Evolutionary conservation across 2,113 vertebrate species (phyloP).

Genomic region (Pterophyllum scalare): DNA sequence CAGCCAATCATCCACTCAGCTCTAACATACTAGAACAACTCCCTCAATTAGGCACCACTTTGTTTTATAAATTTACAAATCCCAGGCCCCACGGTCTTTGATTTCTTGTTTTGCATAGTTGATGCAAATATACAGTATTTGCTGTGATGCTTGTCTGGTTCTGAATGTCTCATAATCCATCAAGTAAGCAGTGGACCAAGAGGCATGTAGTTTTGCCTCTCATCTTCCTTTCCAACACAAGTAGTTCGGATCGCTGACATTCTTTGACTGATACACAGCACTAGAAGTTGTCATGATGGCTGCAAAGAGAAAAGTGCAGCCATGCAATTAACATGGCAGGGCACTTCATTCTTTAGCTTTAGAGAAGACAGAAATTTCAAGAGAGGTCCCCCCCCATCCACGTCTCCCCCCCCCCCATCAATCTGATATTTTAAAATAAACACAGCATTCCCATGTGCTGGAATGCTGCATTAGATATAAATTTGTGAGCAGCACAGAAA

Average conservation of each 20-base stretch:
- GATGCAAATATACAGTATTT: conserved; percentile 50
- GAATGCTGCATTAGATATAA: background rate
- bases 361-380: conserved; percentile 52
- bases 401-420: conserved; percentile 4
- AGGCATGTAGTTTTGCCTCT: conserved; percentile 5
- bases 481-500: background rate
- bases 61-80: conserved; percentile 33
- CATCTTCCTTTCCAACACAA: conserved; percentile 11
- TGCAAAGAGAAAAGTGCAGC: conserved; percentile 39
- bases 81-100: background rate
- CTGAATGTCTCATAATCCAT: conserved; percentile 36
- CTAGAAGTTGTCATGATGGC: conserved; percentile 23
- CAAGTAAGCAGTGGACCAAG: conserved; percentile 46
- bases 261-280: conserved; percentile 15
- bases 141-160: conserved; percentile 49
- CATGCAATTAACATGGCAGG: conserved; percentile 59
- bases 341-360: conserved; percentile 38
- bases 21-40: background rate
- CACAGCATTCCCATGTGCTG: background rate
- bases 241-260: background rate
- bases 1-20: conserved; percentile 18
- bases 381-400: background rate
- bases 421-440: conserved; percentile 25
- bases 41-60: conserved; percentile 29
- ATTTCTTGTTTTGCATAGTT: conserved; percentile 42